These are phyloP conservation scores for Tenthredo scrophulariae DNA, from an alignment of 2,888 invertebrate genomes.

Conservation along the genomic window DNA sequence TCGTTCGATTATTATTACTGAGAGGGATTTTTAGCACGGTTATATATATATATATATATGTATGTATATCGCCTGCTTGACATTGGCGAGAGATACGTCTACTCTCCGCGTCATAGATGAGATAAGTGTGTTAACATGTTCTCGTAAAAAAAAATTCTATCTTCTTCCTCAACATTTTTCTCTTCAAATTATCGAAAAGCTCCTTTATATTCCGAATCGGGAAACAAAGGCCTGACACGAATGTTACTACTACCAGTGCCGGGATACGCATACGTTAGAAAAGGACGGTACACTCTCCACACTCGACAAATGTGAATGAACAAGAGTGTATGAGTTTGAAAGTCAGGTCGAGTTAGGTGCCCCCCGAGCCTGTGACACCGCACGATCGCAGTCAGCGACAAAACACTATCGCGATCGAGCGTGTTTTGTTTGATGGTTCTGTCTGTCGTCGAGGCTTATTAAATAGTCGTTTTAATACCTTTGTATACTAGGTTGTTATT, in stretches of 20 bases:
- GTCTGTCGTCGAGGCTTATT: background rate
- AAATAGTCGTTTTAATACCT: slow-evolving; percentile 12
- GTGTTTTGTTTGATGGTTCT: slow-evolving; percentile 44
- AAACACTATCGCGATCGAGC: slow-evolving; percentile 45
- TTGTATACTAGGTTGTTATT: background rate
- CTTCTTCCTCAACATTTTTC: background rate
- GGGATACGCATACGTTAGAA: background rate
- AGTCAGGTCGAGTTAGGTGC: slow-evolving; percentile 49
- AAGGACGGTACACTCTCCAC: slow-evolving; percentile 21
- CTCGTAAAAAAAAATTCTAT: background rate
- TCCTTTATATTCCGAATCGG: background rate
- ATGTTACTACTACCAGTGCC: background rate
- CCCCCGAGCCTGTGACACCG: slow-evolving; percentile 47
- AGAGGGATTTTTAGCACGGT: slow-evolving; percentile 1
- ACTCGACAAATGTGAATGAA: slow-evolving; percentile 63
- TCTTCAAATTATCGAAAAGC: background rate
- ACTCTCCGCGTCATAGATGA: background rate
- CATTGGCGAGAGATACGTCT: background rate
- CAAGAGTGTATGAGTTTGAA: slow-evolving; percentile 50
- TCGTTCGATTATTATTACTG: slow-evolving; percentile 7
- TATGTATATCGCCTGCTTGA: slow-evolving; percentile 2
- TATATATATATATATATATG: background rate
- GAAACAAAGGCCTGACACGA: background rate
- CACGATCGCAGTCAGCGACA: slow-evolving; percentile 51
- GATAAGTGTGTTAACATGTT: slow-evolving; percentile 1